phyloP scores from a whole-genome alignment of 2,113 vertebrate genomes.

The Thamnophis sirtalis region DNA sequence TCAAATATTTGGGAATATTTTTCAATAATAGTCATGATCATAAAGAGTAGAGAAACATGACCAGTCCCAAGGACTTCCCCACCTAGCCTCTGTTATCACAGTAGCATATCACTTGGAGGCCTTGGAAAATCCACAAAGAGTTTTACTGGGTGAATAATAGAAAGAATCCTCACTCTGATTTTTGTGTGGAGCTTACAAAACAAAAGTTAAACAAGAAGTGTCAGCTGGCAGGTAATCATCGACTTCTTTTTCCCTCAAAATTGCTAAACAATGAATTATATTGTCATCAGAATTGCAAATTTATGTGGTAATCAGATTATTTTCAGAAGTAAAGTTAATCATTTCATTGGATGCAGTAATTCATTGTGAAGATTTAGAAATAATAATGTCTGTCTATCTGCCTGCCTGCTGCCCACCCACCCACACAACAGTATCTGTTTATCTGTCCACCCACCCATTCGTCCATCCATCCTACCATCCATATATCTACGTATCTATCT shows the following conservation, averaged over 20 bases:
- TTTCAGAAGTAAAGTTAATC: constrained; percentile 16
- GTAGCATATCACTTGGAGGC: too few species aligned
- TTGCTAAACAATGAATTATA: neutral
- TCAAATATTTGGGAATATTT: neutral
- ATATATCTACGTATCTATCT: too few species aligned
- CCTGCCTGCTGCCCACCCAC: too few species aligned
- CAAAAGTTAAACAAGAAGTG: neutral
- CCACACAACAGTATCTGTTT: too few species aligned
- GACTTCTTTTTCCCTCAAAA: neutral
- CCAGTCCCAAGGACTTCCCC: neutral
- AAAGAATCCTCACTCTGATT: too few species aligned
- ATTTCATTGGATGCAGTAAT: neutral
- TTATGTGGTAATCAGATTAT: constrained; percentile 15
- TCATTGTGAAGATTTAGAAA: constrained; percentile 6
- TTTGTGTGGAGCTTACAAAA: neutral
- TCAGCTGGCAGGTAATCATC: neutral
- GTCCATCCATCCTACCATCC: too few species aligned
- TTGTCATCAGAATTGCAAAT: neutral
- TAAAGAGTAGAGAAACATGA: neutral
- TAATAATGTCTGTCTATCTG: neutral
- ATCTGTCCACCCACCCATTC: too few species aligned
- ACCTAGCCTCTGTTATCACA: neutral
- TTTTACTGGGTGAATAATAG: too few species aligned
- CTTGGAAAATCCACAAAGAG: too few species aligned
- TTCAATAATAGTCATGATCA: neutral